Evolutionary conservation across 1,140 invertebrate species (phyloP).

Genomic region (Oscheius sp.): DNA sequence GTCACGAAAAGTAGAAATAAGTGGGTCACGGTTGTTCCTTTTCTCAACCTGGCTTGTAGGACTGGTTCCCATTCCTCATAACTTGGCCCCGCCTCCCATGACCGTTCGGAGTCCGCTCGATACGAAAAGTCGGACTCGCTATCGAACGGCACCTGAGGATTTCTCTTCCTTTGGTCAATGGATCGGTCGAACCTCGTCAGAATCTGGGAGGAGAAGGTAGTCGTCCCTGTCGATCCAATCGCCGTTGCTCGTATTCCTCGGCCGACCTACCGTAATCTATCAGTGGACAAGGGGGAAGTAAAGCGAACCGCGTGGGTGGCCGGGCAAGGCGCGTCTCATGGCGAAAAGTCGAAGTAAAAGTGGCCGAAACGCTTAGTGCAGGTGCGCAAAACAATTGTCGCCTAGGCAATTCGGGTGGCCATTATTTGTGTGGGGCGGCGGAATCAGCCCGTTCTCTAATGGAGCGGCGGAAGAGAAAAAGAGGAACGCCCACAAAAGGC

Average conservation of each 20-base stretch:
- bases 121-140: neutral
- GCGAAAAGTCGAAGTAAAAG: neutral
- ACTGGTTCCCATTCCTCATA: neutral
- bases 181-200: slow-evolving; percentile 14
- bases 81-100: neutral
- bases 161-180: slow-evolving; percentile 13
- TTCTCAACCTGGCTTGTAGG: too few species aligned
- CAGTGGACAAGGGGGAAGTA: neutral
- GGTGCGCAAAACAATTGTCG: neutral
- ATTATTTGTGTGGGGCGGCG: too few species aligned
- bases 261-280: neutral
- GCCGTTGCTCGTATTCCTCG: slow-evolving; percentile 11
- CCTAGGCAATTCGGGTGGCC: neutral
- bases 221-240: slow-evolving; percentile 31
- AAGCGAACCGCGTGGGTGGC: neutral
- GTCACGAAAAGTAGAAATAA: neutral
- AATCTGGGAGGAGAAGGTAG: slow-evolving; percentile 12
- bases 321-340: neutral
- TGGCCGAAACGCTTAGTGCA: neutral
- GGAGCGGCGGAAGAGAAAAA: too few species aligned
- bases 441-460: too few species aligned
- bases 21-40: slow-evolving; percentile 8
- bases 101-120: neutral
- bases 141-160: slow-evolving; percentile 3
- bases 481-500: too few species aligned